phyloP scores from a whole-genome alignment of 2,888 invertebrate species.

The Carcina quercana region DNA sequence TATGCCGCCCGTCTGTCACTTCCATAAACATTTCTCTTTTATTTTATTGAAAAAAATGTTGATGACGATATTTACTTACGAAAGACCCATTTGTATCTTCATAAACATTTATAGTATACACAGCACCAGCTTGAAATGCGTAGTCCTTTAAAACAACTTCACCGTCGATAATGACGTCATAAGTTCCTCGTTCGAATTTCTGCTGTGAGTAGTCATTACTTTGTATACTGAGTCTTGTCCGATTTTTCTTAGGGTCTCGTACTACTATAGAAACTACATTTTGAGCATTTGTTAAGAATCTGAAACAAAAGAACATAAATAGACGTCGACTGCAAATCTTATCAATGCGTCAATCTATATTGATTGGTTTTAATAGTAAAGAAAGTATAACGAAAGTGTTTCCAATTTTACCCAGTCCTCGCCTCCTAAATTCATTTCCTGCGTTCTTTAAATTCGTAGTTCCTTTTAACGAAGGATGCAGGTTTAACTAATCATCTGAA shows the following conservation, averaged over 20 bases:
- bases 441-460: conserved; percentile 52
- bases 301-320: conserved; percentile 35
- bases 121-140: conserved; percentile 75
- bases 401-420: conserved; percentile 51
- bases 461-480: conserved; percentile 50
- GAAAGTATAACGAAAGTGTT: conserved; percentile 63
- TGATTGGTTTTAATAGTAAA: conserved; percentile 67
- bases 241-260: conserved; percentile 33
- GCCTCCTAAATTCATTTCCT: conserved; percentile 40
- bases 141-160: conserved; percentile 35
- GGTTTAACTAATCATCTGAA: conserved; percentile 35
- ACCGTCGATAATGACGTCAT: conserved; percentile 47
- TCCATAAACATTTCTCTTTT: too few relatives aligned
- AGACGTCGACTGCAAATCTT: too few relatives aligned
- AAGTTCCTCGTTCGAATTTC: conserved; percentile 41
- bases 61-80: conserved; percentile 41
- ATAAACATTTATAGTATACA: conserved; percentile 74
- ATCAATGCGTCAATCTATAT: too few relatives aligned
- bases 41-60: too few relatives aligned
- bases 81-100: conserved; percentile 40
- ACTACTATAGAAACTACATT: conserved; percentile 30
- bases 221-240: conserved; percentile 26
- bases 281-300: conserved; percentile 52
- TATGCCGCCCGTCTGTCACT: too few relatives aligned
- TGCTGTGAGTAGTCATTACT: conserved; percentile 35